Evolutionary conservation across 2,797 vertebrate genomes (phyloP), one percentile per base, ranked within the genome.

Genomic region (Crypturellus tataupa): DNA sequence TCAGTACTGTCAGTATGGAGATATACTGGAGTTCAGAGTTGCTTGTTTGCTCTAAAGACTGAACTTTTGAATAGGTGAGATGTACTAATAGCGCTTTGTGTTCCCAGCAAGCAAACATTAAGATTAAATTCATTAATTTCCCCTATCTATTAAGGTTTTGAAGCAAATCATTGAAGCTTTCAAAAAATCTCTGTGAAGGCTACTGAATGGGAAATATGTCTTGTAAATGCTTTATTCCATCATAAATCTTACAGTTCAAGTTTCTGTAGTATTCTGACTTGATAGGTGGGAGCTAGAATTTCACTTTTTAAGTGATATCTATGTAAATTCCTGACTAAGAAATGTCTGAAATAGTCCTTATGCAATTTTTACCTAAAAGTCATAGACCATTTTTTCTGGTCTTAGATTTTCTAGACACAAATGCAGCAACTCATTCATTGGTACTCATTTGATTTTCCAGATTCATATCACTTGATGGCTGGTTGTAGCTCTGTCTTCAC

Each of bases 11-110:
- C 69, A 77, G 85, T 35, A 77, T 1, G 89, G 44, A 87, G 89
- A 91, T 92, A 83, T 78, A 24, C 14, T 85, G 42, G 87, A 82
- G 76, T 89, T 83, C 80, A 71, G 78, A 71, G 65, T 37, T 83
- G 47, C 23, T 79, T 85, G 35, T 89, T 95, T 95, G 44, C 35
- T 91, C 51, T 63, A 75, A 88, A 87, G 46, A 56, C 0, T 89
- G 76, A 82, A 77, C 51, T 87, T 87, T 42, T 56, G 60, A 73
- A 85, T 87, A 70, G 39, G 76, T 87, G 7, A 47, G 51, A 77
- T 77, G 42, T 85, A 82, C 89, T 85, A 89, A 81, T 31, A 93
- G 15, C 25, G 49, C 19, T 88, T 94, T 87, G 37, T 63, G 39
- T 67, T 80, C 81, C 67, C 4, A 63, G 39, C 77, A 85, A 85